phyloP scores from a whole-genome alignment of 2,888 invertebrate genomes.

The Trilocha varians region DNA sequence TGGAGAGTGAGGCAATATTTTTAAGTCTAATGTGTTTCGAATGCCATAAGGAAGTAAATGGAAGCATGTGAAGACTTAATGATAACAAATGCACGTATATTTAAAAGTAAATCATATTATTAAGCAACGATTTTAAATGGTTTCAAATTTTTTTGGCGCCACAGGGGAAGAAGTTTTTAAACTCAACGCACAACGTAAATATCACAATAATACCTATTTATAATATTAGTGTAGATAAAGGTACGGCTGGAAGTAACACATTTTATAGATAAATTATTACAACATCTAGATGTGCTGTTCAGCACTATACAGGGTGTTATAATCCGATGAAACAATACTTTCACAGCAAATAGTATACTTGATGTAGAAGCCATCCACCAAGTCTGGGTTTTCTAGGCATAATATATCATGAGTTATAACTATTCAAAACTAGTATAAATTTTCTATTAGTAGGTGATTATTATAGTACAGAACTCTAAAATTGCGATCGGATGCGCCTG shows the following conservation, averaged over 20 bases:
- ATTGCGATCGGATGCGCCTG: no score
- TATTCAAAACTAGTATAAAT: conserved; percentile 43
- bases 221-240: conserved; percentile 13
- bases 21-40: conserved; percentile 17
- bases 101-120: no score
- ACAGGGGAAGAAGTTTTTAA: not conserved
- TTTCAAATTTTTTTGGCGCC: not conserved
- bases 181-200: not conserved
- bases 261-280: conserved; percentile 49
- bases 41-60: conserved; percentile 9
- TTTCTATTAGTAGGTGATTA: no score
- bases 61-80: conserved; percentile 5
- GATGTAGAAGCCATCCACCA: no score
- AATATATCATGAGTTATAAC: no score
- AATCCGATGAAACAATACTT: no score
- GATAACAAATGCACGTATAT: no score
- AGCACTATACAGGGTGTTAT: no score
- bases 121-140: no score
- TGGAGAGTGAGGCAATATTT: conserved; percentile 24
- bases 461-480: no score
- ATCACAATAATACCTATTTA: not conserved
- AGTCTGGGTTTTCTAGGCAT: no score
- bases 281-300: conserved; percentile 43
- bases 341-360: no score
- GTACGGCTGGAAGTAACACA: conserved; percentile 43